A percentile compares a stretch with the other conserved stretches of the same genome.
phyloP scores from a whole-genome alignment of 2,888 invertebrate genomes.

The Epistrophella euchroma region DNA sequence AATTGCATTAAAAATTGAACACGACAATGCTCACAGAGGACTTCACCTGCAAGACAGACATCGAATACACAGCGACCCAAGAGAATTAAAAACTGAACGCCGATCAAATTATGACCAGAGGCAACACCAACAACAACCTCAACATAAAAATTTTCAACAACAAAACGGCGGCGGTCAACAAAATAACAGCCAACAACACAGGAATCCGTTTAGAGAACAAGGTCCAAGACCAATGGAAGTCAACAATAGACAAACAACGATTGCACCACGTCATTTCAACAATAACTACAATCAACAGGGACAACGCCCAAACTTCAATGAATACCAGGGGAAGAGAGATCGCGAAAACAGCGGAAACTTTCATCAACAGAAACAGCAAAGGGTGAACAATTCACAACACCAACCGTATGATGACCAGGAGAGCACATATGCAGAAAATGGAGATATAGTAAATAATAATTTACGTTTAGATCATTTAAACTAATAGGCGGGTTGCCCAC shows the following conservation, averaged over 20 bases:
- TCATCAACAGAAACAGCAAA: background rate
- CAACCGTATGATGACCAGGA: background rate
- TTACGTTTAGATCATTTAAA: background rate
- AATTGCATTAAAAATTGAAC: no score
- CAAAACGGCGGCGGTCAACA: background rate
- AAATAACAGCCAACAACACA: background rate
- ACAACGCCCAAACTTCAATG: background rate
- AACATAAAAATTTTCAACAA: background rate
- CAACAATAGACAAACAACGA: conserved; percentile 1
- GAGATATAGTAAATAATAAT: conserved; percentile 8
- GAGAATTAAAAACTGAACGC: conserved; percentile 1
- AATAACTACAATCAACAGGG: background rate
- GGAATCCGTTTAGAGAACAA: no score
- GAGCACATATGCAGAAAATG: background rate
- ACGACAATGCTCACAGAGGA: no score
- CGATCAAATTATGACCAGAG: conserved; percentile 4
- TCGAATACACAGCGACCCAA: no score
- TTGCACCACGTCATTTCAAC: background rate
- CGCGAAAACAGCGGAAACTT: conserved; percentile 3
- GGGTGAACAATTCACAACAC: background rate
- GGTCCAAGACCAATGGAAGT: background rate
- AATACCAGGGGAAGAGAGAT: background rate
- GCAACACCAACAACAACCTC: background rate
- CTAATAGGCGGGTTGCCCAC: background rate
- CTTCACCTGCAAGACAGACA: no score